Conservation (phyloP, 2,113 vertebrate genomes). For the Hepsetus odoe region DNA sequence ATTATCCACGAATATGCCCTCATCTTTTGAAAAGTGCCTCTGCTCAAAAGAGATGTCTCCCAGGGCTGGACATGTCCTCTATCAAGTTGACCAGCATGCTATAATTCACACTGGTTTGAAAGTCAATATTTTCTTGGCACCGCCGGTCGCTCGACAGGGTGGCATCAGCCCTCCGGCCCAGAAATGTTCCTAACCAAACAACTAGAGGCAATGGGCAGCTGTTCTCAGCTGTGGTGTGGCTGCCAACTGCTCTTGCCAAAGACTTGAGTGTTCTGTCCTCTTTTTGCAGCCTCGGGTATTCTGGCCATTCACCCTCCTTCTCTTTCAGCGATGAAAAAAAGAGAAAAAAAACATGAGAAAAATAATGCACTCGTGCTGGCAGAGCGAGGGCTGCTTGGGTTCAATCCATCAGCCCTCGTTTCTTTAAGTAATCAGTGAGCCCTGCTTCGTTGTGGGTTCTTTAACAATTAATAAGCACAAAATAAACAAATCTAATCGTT, state of each 20-base stretch:
- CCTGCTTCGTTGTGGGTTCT: neutral
- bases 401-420: neutral
- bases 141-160: constrained; percentile 11
- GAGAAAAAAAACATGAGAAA: neutral
- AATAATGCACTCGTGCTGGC: constrained; percentile 34
- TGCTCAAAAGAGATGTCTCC: neutral
- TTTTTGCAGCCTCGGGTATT: constrained; percentile 37
- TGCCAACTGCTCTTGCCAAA: constrained; percentile 53
- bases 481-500: constrained; percentile 10
- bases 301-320: constrained; percentile 18
- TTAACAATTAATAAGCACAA: constrained; percentile 40
- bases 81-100: constrained; percentile 21
- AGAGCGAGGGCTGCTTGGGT: constrained; percentile 24
- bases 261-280: constrained; percentile 49
- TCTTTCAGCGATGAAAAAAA: neutral
- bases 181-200: constrained; percentile 43
- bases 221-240: constrained; percentile 14
- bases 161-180: constrained; percentile 19
- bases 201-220: constrained; percentile 48
- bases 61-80: constrained; percentile 6
- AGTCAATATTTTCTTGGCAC: constrained; percentile 58
- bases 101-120: constrained; percentile 51
- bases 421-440: constrained; percentile 35
- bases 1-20: neutral
- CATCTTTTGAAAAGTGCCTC: neutral